These are phyloP conservation scores for Rhipidura dahli DNA, from an alignment of 2,113 vertebrate species.

Conservation along the genomic window DNA sequence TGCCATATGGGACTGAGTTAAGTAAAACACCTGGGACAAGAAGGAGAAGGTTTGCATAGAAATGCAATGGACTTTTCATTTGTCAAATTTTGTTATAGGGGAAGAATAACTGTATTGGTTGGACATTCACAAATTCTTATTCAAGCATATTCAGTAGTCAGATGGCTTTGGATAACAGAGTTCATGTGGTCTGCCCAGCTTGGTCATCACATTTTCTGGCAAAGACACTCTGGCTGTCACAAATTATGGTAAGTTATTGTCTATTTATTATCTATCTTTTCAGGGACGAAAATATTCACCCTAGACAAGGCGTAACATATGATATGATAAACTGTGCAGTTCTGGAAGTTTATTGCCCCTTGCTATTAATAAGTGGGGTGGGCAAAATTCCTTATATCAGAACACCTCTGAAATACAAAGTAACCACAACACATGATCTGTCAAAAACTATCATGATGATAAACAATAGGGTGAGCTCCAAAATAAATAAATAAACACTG, in stretches of 20 bases:
- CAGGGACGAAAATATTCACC: neutral
- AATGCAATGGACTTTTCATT: neutral
- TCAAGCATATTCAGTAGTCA: neutral
- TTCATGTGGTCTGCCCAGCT: neutral
- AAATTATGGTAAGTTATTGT: neutral
- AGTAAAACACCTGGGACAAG: neutral
- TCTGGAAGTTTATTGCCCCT: conserved; percentile 35
- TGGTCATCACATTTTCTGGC: neutral
- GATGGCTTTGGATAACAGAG: neutral
- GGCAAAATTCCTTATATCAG: neutral
- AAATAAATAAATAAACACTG: conserved; percentile 67
- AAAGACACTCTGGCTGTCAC: neutral
- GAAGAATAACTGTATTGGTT: neutral
- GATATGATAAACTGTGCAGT: conserved; percentile 24
- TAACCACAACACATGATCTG: conserved; percentile 57
- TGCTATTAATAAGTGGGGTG: conserved; percentile 24
- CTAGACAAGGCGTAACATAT: neutral
- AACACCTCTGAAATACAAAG: conserved; percentile 55
- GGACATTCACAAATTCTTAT: neutral
- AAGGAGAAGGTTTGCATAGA: neutral
- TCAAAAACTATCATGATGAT: conserved; percentile 53
- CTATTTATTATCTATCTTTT: neutral
- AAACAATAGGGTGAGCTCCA: conserved; percentile 54
- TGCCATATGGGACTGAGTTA: neutral
- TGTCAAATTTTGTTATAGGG: neutral